These are phyloP conservation scores for Atherinomorus stipes DNA, from an alignment of 2,113 vertebrate species.

Conservation along the genomic window DNA sequence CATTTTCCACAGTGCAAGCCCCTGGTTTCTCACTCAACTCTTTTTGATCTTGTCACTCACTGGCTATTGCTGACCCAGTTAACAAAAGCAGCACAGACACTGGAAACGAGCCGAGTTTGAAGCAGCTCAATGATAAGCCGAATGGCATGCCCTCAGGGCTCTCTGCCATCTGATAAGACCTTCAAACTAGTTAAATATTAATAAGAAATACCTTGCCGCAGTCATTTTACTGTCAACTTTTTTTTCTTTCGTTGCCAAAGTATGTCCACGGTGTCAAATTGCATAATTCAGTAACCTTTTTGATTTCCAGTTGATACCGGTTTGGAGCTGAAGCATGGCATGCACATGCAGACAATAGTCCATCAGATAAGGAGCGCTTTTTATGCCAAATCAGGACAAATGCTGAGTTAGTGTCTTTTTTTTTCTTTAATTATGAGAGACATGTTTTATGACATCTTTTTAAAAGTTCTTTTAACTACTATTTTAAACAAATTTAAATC, in stretches of 20 bases:
- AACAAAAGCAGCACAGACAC: neutral
- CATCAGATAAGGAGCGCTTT: neutral
- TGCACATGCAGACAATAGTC: neutral
- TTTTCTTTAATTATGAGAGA: too few species aligned
- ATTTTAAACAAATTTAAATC: too few species aligned
- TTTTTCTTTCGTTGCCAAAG: too few species aligned
- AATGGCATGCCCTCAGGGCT: neutral
- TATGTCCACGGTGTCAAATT: neutral
- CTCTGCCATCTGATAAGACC: neutral
- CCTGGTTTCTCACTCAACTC: neutral
- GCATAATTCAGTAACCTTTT: neutral
- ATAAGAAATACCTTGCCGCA: neutral
- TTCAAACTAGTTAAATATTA: constrained; percentile 20
- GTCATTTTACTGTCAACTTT: neutral
- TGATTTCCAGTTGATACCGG: neutral
- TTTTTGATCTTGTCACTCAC: neutral
- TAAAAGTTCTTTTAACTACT: too few species aligned
- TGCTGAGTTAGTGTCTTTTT: too few species aligned
- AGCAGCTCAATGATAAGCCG: constrained; percentile 21
- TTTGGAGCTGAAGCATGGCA: neutral
- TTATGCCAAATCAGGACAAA: neutral
- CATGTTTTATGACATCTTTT: too few species aligned
- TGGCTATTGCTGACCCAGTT: constrained; percentile 31
- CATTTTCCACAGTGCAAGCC: neutral
- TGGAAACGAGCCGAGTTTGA: neutral